Base-by-base conservation (phyloP, 2,113 vertebrate species). In the Mirounga angustirostris region DNA sequence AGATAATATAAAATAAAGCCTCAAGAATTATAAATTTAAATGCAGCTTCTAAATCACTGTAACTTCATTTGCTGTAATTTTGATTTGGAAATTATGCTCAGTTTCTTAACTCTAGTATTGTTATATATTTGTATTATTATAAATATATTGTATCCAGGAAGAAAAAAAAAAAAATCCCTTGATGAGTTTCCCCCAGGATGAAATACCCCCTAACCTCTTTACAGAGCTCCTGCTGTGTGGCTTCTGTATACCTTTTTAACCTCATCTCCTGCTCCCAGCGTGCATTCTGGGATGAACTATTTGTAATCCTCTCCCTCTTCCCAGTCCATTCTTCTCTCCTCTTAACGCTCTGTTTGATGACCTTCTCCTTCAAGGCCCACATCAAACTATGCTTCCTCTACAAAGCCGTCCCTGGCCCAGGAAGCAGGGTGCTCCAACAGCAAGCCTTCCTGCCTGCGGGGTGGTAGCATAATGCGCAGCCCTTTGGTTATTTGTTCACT, bases 51-150 rank as follows among this genome's bases (percentile, higher is more conserved):
- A 58, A 58, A 80, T 24, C 69, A 85, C 21, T 95, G 0, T 78
- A 46, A 63, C 96, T 96, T 89, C 85, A 63, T 58, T 82, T 91
- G 33, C 43, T 80, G 0, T 46, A 12, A 59, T 93, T 98, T 95
- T 54, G 19, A 46, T 74, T 91, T 63, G 40, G 52, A 80, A 89
- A 91, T 63, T 24, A 58, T 33, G 18, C 69, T 97, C 58, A 21
- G 43, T 88, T 78, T 74, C 79, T 95, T 83, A 67, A 73, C 30
- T 73, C 56, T 65, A 40, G 15, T 80, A 88, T 74, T 74, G 14
- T 74, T 67, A 88, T 36, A 11, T 76, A 36, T 67, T 88, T 94
- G 6, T 93, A 28, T 78, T 89, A 12, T 69, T 96, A 89, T 36
- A 73, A 50, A 73, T 85, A 65, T 61, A 59, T 59, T 91, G 7